Conservation (phyloP, 2,797 vertebrate species). For the Pteropus rufus region DNA sequence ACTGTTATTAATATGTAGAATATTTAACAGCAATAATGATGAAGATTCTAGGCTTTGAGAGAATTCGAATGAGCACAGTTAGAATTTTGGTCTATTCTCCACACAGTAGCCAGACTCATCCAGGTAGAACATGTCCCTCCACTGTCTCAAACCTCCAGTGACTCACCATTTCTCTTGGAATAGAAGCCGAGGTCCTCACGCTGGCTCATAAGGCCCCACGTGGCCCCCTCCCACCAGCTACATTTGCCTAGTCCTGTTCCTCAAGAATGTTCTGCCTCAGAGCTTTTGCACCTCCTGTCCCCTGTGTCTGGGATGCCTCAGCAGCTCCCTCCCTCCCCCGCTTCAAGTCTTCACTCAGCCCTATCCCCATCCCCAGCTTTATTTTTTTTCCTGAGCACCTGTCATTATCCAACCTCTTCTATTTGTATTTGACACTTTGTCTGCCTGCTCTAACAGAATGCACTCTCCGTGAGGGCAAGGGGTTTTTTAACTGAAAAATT, state of each 20-base stretch:
- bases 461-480: background rate
- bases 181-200: background rate
- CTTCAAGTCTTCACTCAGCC: background rate
- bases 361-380: background rate
- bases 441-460: background rate
- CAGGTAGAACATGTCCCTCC: background rate
- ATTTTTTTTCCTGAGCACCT: background rate
- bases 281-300: background rate
- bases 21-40: background rate
- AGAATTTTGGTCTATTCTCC: background rate
- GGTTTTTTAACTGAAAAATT: background rate
- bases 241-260: background rate
- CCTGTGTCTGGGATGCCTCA: background rate
- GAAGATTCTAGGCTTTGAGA: background rate
- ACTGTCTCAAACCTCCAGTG: background rate
- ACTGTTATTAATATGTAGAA: background rate
- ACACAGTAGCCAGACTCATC: background rate
- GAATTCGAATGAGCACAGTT: background rate
- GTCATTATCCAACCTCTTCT: background rate
- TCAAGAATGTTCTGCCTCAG: background rate
- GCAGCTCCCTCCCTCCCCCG: background rate
- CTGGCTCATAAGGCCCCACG: background rate
- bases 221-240: background rate
- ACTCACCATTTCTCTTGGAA: background rate
- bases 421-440: background rate